These are phyloP conservation scores for Lepus townsendii DNA, from an alignment of 2,797 vertebrate genomes.

Conservation along the genomic window DNA sequence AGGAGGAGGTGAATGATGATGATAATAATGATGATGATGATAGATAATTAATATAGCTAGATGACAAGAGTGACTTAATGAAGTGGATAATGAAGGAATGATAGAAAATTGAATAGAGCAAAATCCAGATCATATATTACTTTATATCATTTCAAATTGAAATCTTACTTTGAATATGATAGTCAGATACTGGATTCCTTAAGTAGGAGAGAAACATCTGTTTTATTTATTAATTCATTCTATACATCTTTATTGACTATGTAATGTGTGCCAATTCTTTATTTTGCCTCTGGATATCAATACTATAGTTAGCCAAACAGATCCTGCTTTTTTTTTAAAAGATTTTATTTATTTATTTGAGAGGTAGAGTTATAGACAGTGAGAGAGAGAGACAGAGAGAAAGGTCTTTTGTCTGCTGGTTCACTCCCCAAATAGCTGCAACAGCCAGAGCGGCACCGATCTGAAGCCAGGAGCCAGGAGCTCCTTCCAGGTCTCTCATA, in stretches of 20 bases:
- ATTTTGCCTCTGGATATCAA: background rate
- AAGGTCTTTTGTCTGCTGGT: too few relatives aligned
- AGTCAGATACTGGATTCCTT: background rate
- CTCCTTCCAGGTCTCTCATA: too few relatives aligned
- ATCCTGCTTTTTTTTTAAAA: background rate
- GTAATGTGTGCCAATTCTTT: background rate
- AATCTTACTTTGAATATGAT: background rate
- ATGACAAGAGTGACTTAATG: background rate
- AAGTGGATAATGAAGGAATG: background rate
- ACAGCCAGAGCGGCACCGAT: too few relatives aligned
- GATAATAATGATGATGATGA: too few relatives aligned
- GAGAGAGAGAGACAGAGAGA: too few relatives aligned
- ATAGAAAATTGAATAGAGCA: background rate
- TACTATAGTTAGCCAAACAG: background rate
- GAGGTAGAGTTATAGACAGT: too few relatives aligned
- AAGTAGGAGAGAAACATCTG: background rate
- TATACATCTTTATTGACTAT: background rate
- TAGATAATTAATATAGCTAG: background rate
- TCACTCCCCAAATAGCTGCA: too few relatives aligned
- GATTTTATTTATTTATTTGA: too few relatives aligned
- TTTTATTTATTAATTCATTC: background rate
- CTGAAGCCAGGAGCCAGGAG: too few relatives aligned
- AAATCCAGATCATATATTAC: background rate
- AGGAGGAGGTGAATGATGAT: background rate
- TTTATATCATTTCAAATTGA: background rate